These are phyloP conservation scores for Nannoperca australis DNA, from an alignment of 2,797 vertebrate genomes.

Conservation along the genomic window DNA sequence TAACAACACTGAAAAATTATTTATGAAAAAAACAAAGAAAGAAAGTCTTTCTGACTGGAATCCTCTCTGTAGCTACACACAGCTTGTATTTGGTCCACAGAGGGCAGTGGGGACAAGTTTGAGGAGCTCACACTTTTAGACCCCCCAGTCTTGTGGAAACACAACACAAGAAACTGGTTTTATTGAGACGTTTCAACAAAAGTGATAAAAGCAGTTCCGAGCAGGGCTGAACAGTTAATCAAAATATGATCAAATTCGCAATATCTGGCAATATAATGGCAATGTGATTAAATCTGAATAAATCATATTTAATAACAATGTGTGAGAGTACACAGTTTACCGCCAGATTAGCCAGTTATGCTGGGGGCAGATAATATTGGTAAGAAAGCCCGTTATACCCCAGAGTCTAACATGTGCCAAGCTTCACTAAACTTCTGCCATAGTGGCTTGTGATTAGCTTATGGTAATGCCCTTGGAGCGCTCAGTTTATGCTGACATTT, in stretches of 20 bases:
- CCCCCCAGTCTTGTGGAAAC: not conserved
- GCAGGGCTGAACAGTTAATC: too few species aligned
- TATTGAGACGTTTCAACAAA: not conserved
- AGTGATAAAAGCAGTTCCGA: not conserved
- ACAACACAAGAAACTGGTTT: not conserved
- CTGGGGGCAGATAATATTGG: conserved; percentile 6
- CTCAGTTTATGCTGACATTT: conserved; percentile 57
- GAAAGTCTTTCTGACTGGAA: not conserved
- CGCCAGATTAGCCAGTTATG: not conserved
- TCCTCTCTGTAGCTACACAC: not conserved
- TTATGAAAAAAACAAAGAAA: not conserved
- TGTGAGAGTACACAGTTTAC: not conserved
- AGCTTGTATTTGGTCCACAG: not conserved
- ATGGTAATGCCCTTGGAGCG: conserved; percentile 39
- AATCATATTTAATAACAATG: conserved; percentile 1
- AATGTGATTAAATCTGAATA: not conserved
- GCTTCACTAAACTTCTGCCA: conserved; percentile 30
- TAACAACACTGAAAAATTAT: not conserved
- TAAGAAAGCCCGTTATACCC: not conserved
- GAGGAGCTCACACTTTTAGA: not conserved
- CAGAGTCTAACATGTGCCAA: conserved; percentile 9
- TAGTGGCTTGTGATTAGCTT: conserved; percentile 32
- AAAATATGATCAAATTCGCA: too few species aligned
- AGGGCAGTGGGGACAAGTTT: not conserved
- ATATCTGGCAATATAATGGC: not conserved